Evolutionary conservation across 2,888 invertebrate species (phyloP), one percentile per base, ranked within the genome.

Genomic region (Keiferia lycopersicella): DNA sequence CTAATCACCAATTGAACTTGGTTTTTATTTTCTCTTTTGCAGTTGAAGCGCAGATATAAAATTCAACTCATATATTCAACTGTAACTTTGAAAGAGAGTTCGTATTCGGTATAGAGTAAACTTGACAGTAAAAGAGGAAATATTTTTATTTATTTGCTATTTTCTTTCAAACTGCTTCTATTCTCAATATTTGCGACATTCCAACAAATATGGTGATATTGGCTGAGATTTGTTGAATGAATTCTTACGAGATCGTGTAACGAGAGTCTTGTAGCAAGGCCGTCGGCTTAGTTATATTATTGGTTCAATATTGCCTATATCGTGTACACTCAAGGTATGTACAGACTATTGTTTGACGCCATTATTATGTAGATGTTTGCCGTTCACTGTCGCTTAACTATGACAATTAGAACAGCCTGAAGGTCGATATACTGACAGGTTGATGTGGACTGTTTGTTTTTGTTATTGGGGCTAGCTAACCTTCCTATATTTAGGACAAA

Each of bases 281-380:
- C 79, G 70, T 71, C 72, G 64, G 71, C 73, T 72, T 59, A 59
- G 59, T 59, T 56, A 34, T 26, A 59, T 39, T 59, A 59, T 59
- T 59, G 41, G 39, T 61, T 41, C 22, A 51, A 61, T 61, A 61
- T 50, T 50, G 51, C 38, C 34, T 50, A 61, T 34, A 61, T 50
- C 11, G 30, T 60, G 20, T 18, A 34, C 12, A 60, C 22, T 51
- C 51, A 62, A 62, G 38, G 51, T 53, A 62, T 20, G 34, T 26
- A 22, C 16, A 34, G 16, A 18, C 34, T 72, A 84, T 84, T 84
- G 81, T 85, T 72, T 73, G 68, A 67, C 65, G 72, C 71, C 72
- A 76, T 80, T 81, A 78, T 77, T 76, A 82, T 78, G 81, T 75
- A 76, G 75, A 80, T 82, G 75, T 79, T 78, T 76, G 73, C 80